Evolutionary conservation across 2,888 invertebrate species (phyloP), one percentile per base, ranked within the genome.

Genomic region (Geophilus truncorum): DNA sequence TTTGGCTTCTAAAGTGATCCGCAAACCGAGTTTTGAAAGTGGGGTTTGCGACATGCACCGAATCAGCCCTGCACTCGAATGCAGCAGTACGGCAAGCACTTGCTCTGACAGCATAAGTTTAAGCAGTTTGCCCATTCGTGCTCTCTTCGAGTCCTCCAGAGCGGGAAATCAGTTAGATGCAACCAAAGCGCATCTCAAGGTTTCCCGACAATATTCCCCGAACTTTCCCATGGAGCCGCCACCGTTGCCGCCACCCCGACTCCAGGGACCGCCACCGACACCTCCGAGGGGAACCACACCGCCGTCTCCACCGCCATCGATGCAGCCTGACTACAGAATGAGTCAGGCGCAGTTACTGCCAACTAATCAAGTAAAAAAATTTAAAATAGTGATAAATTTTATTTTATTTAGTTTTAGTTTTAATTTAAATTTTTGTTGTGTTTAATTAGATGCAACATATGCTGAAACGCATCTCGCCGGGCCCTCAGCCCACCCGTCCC

Each of bases 11-110:
- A 81, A 84, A 87, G 89, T 95, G 77, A 94, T 93, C 83, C 91
- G 95, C 79, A 95, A 95, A 86, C 94, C 95, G 51, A 95, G 95
- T 87, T 90, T 96, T 83, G 96, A 96, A 88, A 90, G 94, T 78
- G 95, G 95, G 86, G 81, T 78, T 57, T 70, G 36, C 79, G 70
- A 62, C n/a, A 30, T 80, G 40, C 91, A 93, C 84, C 91, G 94
- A 82, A 93, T 94, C 79, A 95, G 95, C 86, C 95, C 81, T 0
- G 34, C 77, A 23, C 84, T 94, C 23, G 88, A 95, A 82, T n/a
- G 23, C 9, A 95, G 95, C 86, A 94, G 94, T 80, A 95, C 94
- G n/a, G 81, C 79, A 78, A 94, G 94, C 86, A 94, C 94, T 75
- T 90, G 95, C 80, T 96, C 96, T 6, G 96, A 96, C 86, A 95